phyloP scores from a whole-genome alignment of 2,113 vertebrate species.

The Azemiops feae region DNA sequence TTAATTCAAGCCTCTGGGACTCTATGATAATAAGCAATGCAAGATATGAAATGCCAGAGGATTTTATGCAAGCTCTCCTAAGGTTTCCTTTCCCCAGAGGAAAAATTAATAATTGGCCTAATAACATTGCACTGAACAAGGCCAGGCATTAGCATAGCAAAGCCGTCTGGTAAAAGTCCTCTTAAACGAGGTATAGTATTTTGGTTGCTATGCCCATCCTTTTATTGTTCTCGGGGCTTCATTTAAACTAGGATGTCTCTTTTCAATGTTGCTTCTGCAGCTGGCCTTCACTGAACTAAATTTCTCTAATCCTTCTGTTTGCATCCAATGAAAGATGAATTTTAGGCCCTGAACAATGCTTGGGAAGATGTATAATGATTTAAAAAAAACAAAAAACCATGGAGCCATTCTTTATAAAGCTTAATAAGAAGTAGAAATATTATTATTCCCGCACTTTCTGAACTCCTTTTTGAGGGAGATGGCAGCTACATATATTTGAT shows the following conservation, averaged over 20 bases:
- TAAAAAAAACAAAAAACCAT: constrained; percentile 6
- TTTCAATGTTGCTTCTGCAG: background rate
- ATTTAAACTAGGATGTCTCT: background rate
- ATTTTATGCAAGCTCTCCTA: background rate
- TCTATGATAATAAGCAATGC: constrained; percentile 36
- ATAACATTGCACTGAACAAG: background rate
- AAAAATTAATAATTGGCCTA: constrained; percentile 30
- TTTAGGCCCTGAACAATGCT: accelerated
- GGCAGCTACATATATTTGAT: background rate
- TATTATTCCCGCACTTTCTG: background rate
- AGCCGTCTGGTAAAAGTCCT: background rate
- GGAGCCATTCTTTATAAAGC: background rate
- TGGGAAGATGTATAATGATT: accelerated
- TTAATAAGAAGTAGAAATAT: background rate
- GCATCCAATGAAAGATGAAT: background rate
- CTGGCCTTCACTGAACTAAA: background rate
- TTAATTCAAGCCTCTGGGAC: constrained; percentile 48
- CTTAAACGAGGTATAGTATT: background rate
- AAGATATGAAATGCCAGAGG: constrained; percentile 22
- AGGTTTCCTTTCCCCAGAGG: constrained; percentile 9
- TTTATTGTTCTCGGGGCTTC: background rate
- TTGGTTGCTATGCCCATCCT: background rate
- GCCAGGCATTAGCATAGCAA: background rate
- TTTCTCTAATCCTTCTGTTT: background rate
- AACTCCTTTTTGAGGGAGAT: background rate